Base-by-base conservation (phyloP, 2,888 invertebrate genomes). In the Trachelus troglodyta region DNA sequence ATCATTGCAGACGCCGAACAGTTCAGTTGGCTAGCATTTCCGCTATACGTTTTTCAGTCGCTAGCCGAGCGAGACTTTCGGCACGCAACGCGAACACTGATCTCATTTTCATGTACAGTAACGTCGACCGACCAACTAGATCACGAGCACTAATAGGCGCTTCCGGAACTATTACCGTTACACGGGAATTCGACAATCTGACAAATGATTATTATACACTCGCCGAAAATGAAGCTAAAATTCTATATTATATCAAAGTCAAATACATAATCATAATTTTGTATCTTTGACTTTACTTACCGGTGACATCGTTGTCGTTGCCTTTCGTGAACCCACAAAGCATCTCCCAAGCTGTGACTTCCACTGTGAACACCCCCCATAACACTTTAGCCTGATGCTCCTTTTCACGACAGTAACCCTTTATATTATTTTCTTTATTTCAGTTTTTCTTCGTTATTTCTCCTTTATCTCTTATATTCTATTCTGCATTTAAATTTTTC, bases 341-440 rank as follows among this genome's bases (percentile, higher is more conserved):
- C 89, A 79, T 91, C 91, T 34, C 91, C 91, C 76, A 91, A 85
- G 83, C 83, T 89, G 79, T 91, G 91, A 75, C 90, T 83, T 79
- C 90, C 90, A 81, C 91, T 91, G 77, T 91, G 91, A 73, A 87
- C 89, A 77, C 91, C 91, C 68, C 91, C 91, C 91, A 91, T 91
- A 74, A 11, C 12, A 30, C n/a, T 69, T n/a, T 33, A 69, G 15
- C 31, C 12, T 11, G 33, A 69, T 31, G 31, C 12, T n/a, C 33
- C n/a, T 69, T 69, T n/a, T 12, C 71, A 69, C 71, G 40, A 40
- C 40, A 40, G 15, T 40, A 15, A 15, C 4, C 15, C 4, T 40
- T 40, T 40, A 15, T 40, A 40, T 40, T 15, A 12, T 4, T 40
- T 4, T 40, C 4, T 40, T 15, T 40, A 15, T 15, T 40, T 40